Conservation (phyloP, 2,113 vertebrate genomes). For the Strix uralensis region DNA sequence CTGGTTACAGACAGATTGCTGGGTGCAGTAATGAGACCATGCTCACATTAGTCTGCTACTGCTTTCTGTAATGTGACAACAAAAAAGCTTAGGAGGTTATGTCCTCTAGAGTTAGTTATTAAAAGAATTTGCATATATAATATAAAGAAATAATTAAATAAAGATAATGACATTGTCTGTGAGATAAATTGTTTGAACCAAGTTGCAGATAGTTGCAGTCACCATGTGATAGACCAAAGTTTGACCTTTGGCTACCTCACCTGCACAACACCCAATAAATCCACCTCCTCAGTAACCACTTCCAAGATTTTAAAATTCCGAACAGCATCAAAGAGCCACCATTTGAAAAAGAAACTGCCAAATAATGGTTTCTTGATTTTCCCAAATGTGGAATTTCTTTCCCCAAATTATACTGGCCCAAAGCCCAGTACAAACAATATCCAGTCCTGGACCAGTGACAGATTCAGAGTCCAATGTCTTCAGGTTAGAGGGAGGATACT, state of each 20-base stretch:
- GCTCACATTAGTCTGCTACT: not conserved
- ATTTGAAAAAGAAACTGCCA: constrained; percentile 44
- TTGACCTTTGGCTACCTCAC: constrained; percentile 48
- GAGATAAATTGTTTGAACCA: not conserved
- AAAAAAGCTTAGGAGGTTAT: not conserved
- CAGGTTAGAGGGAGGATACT: constrained; percentile 30
- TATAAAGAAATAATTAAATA: not conserved
- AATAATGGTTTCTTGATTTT: constrained; percentile 35
- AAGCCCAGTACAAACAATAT: constrained; percentile 37
- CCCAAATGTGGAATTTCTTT: constrained; percentile 53
- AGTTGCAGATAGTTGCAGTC: not conserved
- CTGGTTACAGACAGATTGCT: not conserved
- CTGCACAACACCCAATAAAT: constrained; percentile 55
- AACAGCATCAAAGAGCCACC: constrained; percentile 20
- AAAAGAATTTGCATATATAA: not conserved
- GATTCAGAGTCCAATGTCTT: not conserved
- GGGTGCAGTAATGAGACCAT: not conserved
- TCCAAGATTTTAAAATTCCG: constrained; percentile 38
- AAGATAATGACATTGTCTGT: not conserved
- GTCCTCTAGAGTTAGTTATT: not conserved
- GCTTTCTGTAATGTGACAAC: not conserved
- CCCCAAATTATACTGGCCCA: constrained; percentile 4
- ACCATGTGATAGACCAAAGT: not conserved
- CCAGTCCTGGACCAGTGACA: constrained; percentile 8
- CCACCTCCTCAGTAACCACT: not conserved